phyloP scores from a whole-genome alignment of 2,888 invertebrate species.

The Biston betularia region DNA sequence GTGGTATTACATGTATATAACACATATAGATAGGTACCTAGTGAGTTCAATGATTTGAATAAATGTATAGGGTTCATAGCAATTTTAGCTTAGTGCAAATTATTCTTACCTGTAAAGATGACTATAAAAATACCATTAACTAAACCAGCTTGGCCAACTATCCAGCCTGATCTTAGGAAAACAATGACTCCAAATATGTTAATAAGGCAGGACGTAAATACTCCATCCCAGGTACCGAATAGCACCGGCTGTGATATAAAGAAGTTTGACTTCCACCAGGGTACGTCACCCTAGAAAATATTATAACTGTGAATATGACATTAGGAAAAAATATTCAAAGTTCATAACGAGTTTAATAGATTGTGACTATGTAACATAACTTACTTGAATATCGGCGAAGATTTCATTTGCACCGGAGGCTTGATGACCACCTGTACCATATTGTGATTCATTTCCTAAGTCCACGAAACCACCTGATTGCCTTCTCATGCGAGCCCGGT shows the following conservation, averaged over 20 bases:
- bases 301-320: constrained; percentile 13
- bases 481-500: constrained; percentile 84
- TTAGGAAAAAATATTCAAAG: not conserved
- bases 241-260: constrained; percentile 98
- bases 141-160: constrained; percentile 96
- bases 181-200: constrained; percentile 99
- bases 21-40: too few species aligned
- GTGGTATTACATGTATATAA: too few species aligned
- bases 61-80: too few species aligned
- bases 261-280: constrained; percentile 99
- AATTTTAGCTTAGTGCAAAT: not conserved
- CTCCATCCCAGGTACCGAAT: constrained; percentile 99
- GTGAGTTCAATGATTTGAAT: too few species aligned
- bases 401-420: constrained; percentile 95
- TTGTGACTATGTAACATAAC: not conserved
- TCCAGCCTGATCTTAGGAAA: constrained; percentile 98
- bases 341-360: too few species aligned
- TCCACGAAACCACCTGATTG: constrained; percentile 92
- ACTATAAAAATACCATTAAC: constrained; percentile 93
- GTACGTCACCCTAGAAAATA: constrained; percentile 88
- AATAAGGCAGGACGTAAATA: constrained; percentile 98
- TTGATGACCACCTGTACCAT: constrained; percentile 93
- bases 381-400: constrained; percentile 96
- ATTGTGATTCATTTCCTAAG: constrained; percentile 90
- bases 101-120: constrained; percentile 89